A percentile compares a stretch with the other conserved stretches of the same genome.
Evolutionary conservation across 2,113 vertebrate genomes (phyloP).

Genomic region (Solenodon paradoxus): DNA sequence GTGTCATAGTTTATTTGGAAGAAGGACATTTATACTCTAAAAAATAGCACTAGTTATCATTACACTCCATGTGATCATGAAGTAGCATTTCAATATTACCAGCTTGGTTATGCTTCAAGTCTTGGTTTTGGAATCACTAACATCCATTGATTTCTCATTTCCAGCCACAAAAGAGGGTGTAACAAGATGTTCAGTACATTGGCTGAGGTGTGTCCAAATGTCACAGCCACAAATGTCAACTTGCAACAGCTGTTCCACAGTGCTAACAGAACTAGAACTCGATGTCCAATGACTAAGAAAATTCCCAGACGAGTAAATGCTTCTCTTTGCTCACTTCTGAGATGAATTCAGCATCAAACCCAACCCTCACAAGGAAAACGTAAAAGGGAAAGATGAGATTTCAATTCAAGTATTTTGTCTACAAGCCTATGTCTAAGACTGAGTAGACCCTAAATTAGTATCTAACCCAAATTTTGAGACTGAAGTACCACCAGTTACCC

Average conservation of each 20-base stretch:
- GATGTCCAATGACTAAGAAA: conserved; percentile 28
- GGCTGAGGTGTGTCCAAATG: not conserved
- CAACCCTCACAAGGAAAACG: not conserved
- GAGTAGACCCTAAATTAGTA: not conserved
- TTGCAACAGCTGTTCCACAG: not conserved
- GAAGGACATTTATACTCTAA: not conserved
- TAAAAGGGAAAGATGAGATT: not conserved
- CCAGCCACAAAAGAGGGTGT: not conserved
- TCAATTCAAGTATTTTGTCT: not conserved
- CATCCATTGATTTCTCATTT: not conserved
- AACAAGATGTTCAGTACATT: not conserved
- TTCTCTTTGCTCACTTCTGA: conserved; percentile 47
- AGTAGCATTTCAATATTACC: conserved; percentile 1
- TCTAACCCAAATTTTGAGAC: not conserved
- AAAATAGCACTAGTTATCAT: not conserved
- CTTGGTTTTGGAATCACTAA: not conserved
- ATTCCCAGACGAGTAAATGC: conserved; percentile 55
- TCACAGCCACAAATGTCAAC: not conserved
- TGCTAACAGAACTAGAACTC: not conserved
- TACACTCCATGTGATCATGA: not conserved
- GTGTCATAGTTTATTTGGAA: not conserved
- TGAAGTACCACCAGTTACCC: not conserved
- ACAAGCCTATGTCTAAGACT: not conserved
- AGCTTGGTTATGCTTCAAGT: not conserved
- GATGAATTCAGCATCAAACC: not conserved